Evolutionary conservation across 2,113 vertebrate species (phyloP), one percentile per base, ranked within the genome.

Genomic region (Tragelaphus imberbis): DNA sequence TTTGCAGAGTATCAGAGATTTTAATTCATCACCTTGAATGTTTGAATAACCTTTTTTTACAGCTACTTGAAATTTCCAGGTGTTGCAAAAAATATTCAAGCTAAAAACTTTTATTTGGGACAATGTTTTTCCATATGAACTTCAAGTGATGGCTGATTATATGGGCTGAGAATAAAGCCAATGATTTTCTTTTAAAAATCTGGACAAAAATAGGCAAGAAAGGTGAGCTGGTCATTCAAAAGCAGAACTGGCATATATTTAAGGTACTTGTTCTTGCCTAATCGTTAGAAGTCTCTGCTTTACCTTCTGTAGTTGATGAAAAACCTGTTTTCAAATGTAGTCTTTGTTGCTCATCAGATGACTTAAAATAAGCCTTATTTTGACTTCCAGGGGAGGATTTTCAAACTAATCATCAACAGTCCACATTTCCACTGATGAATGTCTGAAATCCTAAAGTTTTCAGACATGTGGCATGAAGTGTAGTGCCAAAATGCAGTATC

Each of bases 371-470:
- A 94, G 77, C 21, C 40, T 96, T 96, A 4, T 19, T 98, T 98
- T 97, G 65, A 65, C 17, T 97, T 96, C 80, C 51, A 51, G 59
- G 36, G 44, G 14, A 49, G 84, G 96, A 87, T 75, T 96, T 91
- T 33, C 36, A 97, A 97, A 85, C 75, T 55, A 95, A 92, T 80
- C 94, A 68, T 95, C 55, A 90, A 36, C 49, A 68, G 79, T 91
- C 47, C 49, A 61, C 88, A 84, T 96, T 97, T 96, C 96, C 77
- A 95, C 93, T 97, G 93, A 96, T 80, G 93, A 88, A 92, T 93
- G 84, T 97, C 77, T 96, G 65, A 98, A 88, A 86, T 97, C 68
- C n/a, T 79, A 36, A 97, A 85, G 55, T 98, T 97, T 97, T 92
- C 90, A 96, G 90, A 96, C 90, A 97, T 81, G 94, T 96, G 82